Evolutionary conservation across 92 coral and sea anemone species (phyloP), one percentile per base, ranked within the genome.

Genomic region (Metridium senile): DNA sequence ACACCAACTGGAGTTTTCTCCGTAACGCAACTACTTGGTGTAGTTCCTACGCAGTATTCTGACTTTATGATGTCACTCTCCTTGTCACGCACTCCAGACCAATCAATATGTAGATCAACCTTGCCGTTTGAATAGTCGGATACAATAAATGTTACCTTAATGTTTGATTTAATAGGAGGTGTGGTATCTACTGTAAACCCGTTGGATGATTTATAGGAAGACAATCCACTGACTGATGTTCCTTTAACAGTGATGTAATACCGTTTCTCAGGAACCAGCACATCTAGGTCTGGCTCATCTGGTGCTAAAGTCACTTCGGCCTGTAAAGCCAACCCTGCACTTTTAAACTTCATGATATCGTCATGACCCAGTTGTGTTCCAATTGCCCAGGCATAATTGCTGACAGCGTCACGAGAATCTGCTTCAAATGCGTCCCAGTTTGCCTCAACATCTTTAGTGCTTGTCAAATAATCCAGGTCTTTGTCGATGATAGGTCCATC

Each of bases 241-340:
- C 96, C 99, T 66, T 77, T 93, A 33, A 92, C 78, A 29, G 90
- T 92, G 84, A 88, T 76, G 87, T 85, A 92, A 81, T 92, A 92
- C 63, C 23, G 84, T 16, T 79, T 83, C 34, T 96, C 99, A 59
- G 90, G 62, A 18, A 28, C 76, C 20, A 91, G 78, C 6, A 88
- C 70, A 67, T 82, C 84, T 46, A 87, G 74, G 22, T 84, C 87
- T n/a, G 93, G 84, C 13, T 88, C 99, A 62, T 84, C 73, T 16
- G 88, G 86, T 27, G 89, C 82, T 70, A 89, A 57, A 28, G 78
- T 81, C 71, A 30, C 79, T 35, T 87, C 85, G 53, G 74, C 90
- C 19, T 78, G 82, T 58, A 87, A 74, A 18, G 58, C 69, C 71
- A 87, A 81, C 8, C 97, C 97, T 26, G 91, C 90, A 35, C 78